A percentile compares a stretch with the other conserved stretches of the same genome.
phyloP scores from a whole-genome alignment of 2,113 vertebrate species.

The Alces alces region DNA sequence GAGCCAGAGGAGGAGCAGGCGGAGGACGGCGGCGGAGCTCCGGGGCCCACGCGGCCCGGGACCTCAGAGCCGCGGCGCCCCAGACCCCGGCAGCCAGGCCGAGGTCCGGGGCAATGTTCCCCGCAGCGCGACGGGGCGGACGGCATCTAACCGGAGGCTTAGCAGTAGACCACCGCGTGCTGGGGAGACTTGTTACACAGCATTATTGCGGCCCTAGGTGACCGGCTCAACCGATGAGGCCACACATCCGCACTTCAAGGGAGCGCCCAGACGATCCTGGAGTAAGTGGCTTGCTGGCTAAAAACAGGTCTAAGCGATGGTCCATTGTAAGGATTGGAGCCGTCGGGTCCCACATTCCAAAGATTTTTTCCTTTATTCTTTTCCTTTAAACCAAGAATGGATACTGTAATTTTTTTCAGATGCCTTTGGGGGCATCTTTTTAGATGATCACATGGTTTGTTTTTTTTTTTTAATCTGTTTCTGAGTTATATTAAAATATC shows the following conservation, averaged over 20 bases:
- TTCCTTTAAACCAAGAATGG: neutral
- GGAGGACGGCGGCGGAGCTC: neutral
- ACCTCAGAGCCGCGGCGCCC: fast-evolving
- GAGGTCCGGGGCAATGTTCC: neutral
- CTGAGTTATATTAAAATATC: neutral
- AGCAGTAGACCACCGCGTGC: neutral
- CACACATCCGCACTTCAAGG: neutral
- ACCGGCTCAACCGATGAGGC: too few relatives aligned
- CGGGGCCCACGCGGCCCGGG: neutral
- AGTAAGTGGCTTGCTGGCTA: neutral
- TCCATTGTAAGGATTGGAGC: neutral
- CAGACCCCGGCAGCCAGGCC: fast-evolving
- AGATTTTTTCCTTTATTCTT: neutral
- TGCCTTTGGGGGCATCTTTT: neutral
- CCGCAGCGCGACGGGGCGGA: fast-evolving
- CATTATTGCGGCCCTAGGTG: too few relatives aligned
- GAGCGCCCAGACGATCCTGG: neutral
- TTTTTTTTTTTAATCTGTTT: neutral
- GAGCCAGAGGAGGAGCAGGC: neutral
- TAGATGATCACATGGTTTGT: neutral
- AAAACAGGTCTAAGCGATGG: neutral
- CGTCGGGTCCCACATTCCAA: neutral
- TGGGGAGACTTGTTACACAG: neutral
- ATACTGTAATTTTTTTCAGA: neutral
- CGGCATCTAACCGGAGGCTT: fast-evolving